A percentile compares a stretch with the other conserved stretches of the same genome.
These are phyloP conservation scores for Bufo bufo DNA, from an alignment of 2,113 vertebrate genomes.

Conservation along the genomic window DNA sequence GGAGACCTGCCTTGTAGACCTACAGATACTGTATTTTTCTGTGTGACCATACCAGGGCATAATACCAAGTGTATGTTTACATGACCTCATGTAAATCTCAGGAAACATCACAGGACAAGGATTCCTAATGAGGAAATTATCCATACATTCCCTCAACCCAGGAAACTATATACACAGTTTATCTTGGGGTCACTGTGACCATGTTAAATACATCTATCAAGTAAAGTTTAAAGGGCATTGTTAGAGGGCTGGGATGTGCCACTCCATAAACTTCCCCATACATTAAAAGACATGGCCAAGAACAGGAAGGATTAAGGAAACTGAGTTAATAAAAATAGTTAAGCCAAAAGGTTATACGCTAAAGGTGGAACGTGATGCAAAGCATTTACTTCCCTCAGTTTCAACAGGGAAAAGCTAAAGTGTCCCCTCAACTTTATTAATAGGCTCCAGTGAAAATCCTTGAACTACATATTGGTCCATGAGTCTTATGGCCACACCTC, in stretches of 20 bases:
- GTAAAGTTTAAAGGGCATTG: background rate
- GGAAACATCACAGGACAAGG: constrained; percentile 1
- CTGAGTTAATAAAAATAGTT: background rate
- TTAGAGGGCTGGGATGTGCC: background rate
- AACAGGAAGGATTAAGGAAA: constrained; percentile 8
- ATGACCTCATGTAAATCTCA: no score
- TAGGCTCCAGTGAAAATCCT: no score
- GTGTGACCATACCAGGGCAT: no score
- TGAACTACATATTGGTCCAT: no score
- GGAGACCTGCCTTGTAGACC: no score
- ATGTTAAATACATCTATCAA: background rate
- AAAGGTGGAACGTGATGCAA: background rate
- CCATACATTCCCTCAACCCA: background rate
- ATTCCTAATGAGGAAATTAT: constrained; percentile 9
- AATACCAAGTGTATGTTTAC: no score
- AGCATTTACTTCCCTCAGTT: background rate
- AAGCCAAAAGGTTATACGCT: background rate
- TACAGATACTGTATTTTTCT: no score
- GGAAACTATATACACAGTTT: background rate
- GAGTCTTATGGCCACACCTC: no score
- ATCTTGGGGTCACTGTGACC: background rate
- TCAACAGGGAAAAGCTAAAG: background rate
- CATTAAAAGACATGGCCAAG: background rate
- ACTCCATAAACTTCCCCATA: background rate
- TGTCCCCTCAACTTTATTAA: no score